Conservation (phyloP, 2,113 vertebrate genomes). For the Mesitornis unicolor region DNA sequence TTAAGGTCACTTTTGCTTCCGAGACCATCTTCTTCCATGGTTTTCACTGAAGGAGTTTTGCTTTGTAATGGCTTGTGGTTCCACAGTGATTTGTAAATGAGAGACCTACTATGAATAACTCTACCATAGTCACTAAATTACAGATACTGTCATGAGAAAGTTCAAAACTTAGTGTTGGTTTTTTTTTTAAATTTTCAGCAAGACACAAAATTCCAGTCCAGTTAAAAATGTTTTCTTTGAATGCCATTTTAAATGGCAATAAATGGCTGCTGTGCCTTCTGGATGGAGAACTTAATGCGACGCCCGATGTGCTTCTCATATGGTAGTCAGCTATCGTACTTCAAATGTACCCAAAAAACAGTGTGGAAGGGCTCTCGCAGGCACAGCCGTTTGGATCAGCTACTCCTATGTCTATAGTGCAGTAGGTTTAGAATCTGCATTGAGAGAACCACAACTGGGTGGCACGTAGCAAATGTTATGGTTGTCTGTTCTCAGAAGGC, state of each 20-base stretch:
- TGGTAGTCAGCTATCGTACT: not conserved
- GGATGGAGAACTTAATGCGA: not conserved
- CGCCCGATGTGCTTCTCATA: slow-evolving; percentile 42
- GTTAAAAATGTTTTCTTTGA: not conserved
- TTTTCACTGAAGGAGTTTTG: slow-evolving; percentile 62
- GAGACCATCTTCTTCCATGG: slow-evolving; percentile 63
- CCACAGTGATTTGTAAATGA: slow-evolving; percentile 77
- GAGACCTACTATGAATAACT: slow-evolving; percentile 62
- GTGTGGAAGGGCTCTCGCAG: not conserved
- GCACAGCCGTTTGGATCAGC: slow-evolving; percentile 23
- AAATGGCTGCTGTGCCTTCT: slow-evolving; percentile 6
- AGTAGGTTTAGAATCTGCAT: slow-evolving; percentile 6
- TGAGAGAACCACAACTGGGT: not conserved
- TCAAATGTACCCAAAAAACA: not conserved
- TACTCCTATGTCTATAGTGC: slow-evolving; percentile 11
- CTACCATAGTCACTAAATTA: slow-evolving; percentile 52
- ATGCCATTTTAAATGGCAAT: not conserved
- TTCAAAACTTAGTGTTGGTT: slow-evolving; percentile 10
- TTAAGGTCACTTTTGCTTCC: slow-evolving; percentile 79
- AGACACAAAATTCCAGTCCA: slow-evolving; percentile 68
- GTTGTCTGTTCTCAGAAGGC: slow-evolving; percentile 36
- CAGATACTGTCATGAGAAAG: slow-evolving; percentile 33
- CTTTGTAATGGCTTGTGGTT: slow-evolving; percentile 80
- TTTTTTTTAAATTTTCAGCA: slow-evolving; percentile 37
- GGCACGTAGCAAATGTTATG: not conserved